Conservation (phyloP, 2,797 vertebrate species). For the Kryptopterus vitreolus region DNA sequence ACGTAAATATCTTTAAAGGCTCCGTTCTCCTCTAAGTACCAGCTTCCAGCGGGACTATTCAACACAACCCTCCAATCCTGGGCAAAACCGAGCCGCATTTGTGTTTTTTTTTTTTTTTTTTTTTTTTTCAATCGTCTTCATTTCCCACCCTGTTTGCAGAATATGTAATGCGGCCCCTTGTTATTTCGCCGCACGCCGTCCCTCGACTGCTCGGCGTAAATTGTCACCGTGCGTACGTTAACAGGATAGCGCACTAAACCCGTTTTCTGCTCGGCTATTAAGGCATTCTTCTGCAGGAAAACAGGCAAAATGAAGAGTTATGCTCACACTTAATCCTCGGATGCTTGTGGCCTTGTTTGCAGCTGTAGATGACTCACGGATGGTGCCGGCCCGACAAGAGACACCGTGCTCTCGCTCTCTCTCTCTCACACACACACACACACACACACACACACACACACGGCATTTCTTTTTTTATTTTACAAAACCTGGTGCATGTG, state of each 20-base stretch:
- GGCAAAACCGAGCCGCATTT: slow-evolving; percentile 46
- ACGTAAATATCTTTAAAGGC: slow-evolving; percentile 67
- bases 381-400: not conserved
- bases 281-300: slow-evolving; percentile 63
- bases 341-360: slow-evolving; percentile 50
- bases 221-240: slow-evolving; percentile 66
- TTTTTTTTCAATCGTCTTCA: slow-evolving; percentile 63
- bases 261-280: slow-evolving; percentile 70
- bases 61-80: slow-evolving; percentile 49
- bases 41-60: slow-evolving; percentile 58
- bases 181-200: slow-evolving; percentile 59
- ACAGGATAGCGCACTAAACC: slow-evolving; percentile 69
- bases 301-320: slow-evolving; percentile 59
- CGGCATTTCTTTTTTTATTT: not conserved
- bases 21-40: slow-evolving; percentile 60
- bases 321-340: slow-evolving; percentile 49
- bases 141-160: slow-evolving; percentile 61
- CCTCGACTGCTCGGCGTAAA: slow-evolving; percentile 51
- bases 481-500: slow-evolving; percentile 12
- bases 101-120: too few relatives aligned
- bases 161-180: slow-evolving; percentile 46
- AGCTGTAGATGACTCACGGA: slow-evolving; percentile 38
- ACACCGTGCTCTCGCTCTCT: not conserved
- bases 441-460: not conserved
- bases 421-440: not conserved